Evolutionary conservation across 2,888 invertebrate genomes (phyloP), one percentile per base, ranked within the genome.

Genomic region (Tachina grossa): DNA sequence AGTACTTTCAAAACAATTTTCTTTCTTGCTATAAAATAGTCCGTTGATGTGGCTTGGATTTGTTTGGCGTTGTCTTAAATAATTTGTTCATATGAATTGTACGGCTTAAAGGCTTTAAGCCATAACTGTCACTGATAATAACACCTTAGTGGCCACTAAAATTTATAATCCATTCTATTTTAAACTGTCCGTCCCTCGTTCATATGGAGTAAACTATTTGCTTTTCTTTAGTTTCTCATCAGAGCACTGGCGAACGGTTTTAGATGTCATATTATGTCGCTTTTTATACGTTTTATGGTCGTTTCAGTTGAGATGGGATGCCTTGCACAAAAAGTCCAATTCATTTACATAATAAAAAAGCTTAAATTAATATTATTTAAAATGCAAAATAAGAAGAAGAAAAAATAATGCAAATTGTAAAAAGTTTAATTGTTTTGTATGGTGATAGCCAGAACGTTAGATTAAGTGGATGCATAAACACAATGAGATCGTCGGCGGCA

Each of bases 51-150:
- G 45, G 43, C n/a, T 72, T 45, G 16, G 8, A n/a, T 55, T 68
- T 41, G 31, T 39, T 71, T 74, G 16, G 43, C 19, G 11, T 83
- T 83, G 65, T 83, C 51, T 77, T 14, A 77, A 57, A 66, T 72
- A 77, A 83, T 83, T 77, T 77, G 65, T 77, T 72, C 41, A 3
- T 59, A 71, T 59, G 61, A 53, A 68, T 75, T 74, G 65, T 68
- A 49, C 77, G 72, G 84, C 81, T 77, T 66, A 66, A 55, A 84
- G 84, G 84, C 84, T 77, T 77, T 63, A 77, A 81, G 80, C 71
- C 66, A 84, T 84, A 84, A 84, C 77, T 84, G 84, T 81, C 84
- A 81, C 72, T 74, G 84, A 77, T 81, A 81, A 72, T 81, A 77
- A 81, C 84, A 84, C 84, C 80, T 81, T 77, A 68, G 61, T 77